Percentiles rank a stretch among this genome's conserved stretches.
These are phyloP conservation scores for Manis javanica DNA, from an alignment of 2,797 vertebrate genomes.

Conservation along the genomic window DNA sequence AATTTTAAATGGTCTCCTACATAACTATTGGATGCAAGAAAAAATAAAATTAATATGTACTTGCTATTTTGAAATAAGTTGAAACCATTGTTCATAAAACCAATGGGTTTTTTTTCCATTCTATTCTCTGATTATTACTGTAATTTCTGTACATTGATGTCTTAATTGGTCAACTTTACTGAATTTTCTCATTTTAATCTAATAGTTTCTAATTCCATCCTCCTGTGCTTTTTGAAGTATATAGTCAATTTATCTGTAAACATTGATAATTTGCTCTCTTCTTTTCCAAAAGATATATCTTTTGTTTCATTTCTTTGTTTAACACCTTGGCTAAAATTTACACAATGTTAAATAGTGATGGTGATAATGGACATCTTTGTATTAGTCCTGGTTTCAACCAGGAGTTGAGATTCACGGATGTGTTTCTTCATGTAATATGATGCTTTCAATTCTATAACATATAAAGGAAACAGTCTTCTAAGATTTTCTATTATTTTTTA, in stretches of 20 bases:
- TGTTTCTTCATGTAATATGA: slow-evolving; percentile 8
- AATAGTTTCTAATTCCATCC: slow-evolving; percentile 21
- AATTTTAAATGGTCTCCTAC: background rate
- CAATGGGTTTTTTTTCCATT: background rate
- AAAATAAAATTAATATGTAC: background rate
- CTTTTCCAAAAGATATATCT: background rate
- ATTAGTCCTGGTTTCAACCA: background rate
- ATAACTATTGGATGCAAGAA: background rate
- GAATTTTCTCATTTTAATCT: slow-evolving; percentile 35
- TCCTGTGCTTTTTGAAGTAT: background rate
- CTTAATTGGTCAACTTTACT: background rate
- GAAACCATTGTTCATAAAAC: background rate
- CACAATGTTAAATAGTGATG: background rate
- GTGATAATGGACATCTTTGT: background rate
- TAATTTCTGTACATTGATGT: background rate
- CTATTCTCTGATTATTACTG: background rate
- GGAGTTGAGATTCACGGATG: background rate
- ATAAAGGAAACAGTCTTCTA: background rate
- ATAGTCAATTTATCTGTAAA: background rate
- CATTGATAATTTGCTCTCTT: background rate
- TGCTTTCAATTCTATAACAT: background rate
- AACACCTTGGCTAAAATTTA: background rate
- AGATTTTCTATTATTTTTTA: background rate
- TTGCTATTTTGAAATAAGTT: slow-evolving; percentile 1
- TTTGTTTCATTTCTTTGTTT: slow-evolving; percentile 28